Evolutionary conservation across 2,113 vertebrate species (phyloP).

Genomic region (Varanus komodoensis): DNA sequence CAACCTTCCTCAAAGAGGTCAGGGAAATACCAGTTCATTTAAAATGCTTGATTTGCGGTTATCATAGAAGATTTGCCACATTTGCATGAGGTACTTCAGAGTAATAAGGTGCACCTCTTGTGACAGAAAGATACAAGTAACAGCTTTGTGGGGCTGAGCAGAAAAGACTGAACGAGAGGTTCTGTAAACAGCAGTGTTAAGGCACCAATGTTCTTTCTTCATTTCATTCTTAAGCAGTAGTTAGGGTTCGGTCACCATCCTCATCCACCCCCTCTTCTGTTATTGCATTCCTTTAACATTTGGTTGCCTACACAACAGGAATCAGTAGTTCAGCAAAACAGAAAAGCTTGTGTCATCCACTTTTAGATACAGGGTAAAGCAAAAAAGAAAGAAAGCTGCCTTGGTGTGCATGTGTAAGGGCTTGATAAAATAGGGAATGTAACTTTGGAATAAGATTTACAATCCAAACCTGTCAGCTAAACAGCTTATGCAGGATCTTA

Average conservation of each 20-base stretch:
- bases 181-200: neutral
- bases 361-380: neutral
- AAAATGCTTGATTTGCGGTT: slow-evolving; percentile 17
- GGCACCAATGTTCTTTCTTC: neutral
- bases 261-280: neutral
- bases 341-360: neutral
- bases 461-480: neutral
- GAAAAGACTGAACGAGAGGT: neutral
- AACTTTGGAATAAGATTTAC: neutral
- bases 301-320: neutral
- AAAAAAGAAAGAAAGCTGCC: neutral
- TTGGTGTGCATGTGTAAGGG: neutral
- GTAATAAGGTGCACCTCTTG: slow-evolving; percentile 1
- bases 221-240: neutral
- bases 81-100: slow-evolving; percentile 17
- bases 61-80: neutral
- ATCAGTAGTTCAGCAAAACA: neutral
- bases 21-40: slow-evolving; percentile 25
- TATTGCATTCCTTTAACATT: neutral
- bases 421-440: neutral
- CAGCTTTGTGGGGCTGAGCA: slow-evolving; percentile 2
- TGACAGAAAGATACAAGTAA: slow-evolving; percentile 12
- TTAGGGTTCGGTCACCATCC: neutral
- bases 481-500: neutral
- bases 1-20: neutral